These are phyloP conservation scores for Drosophila suzukii DNA, from an alignment of 1,140 invertebrate species.

Conservation along the genomic window DNA sequence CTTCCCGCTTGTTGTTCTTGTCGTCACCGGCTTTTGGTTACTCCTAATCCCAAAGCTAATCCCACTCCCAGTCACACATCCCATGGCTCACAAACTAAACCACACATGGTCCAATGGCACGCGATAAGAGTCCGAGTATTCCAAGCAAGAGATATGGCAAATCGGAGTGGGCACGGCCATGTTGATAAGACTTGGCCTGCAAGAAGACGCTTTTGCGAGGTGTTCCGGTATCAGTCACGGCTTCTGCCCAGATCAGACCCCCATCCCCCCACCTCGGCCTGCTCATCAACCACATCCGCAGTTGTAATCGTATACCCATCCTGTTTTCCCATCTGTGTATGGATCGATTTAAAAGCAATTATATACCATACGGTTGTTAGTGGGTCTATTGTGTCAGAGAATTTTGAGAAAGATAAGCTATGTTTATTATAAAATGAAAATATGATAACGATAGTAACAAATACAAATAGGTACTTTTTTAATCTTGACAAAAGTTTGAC, in stretches of 20 bases:
- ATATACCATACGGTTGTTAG: background rate
- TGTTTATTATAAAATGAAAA: background rate
- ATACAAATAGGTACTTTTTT: background rate
- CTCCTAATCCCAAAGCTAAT: constrained; percentile 1
- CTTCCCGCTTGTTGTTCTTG: constrained; percentile 5
- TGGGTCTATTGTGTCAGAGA: background rate
- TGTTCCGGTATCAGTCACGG: constrained; percentile 2
- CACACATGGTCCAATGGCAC: constrained; percentile 1
- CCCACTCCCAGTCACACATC: background rate
- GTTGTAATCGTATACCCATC: background rate
- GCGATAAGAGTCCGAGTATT: constrained; percentile 18
- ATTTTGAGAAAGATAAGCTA: background rate
- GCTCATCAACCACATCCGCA: constrained; percentile 1
- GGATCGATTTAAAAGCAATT: background rate
- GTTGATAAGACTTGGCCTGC: constrained; percentile 7
- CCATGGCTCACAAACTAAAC: background rate
- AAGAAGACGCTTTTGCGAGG: background rate
- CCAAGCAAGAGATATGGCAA: constrained; percentile 1
- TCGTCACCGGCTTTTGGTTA: constrained; percentile 8
- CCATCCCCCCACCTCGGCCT: background rate
- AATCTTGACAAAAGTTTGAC: background rate
- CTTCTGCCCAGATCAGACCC: background rate
- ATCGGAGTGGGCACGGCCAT: constrained; percentile 30
- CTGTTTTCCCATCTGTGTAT: background rate
- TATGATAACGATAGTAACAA: background rate